Base-by-base conservation (phyloP, 2,888 invertebrate species). In the Coremacera marginata region DNA sequence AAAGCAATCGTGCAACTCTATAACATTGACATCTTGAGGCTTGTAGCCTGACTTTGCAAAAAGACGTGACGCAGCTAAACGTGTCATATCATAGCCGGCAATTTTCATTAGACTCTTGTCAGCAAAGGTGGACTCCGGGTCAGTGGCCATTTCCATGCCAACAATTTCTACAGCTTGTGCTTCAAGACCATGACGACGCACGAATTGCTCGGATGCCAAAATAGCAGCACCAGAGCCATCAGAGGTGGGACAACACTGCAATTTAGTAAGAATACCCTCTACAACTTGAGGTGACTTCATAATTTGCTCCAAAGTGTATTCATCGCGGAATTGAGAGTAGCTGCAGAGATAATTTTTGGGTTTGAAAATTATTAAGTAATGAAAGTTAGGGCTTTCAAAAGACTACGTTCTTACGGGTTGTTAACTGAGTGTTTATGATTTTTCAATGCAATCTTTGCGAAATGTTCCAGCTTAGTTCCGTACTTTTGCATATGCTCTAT, bases 1-100 rank as follows among this genome's bases (percentile, higher is more conserved):
- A 89, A 99, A 99, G 89, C 99, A 99, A 88, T 99, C 99, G 84
- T 99, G 99, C 34, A 99, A 91, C 88, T 99, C 99, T 7, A 99
- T 93, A 0, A 98, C 98, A 90, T 98, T 94, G 2, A 98, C 94
- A 86, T 98, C 96, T 70, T 91, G 91, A 0, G 97, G 95, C 68
- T 91, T 93, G 74, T 93, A 91, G 63, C 94, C 94, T 70, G 96
- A 92, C 87, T 95, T 95, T 8, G 91, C 89, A 83, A 95, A 97
- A 1, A 96, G 88, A 16, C 92, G 92, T 74, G 94, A 92, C 0
- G 96, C 93, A 52, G 98, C 98, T 71, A 92, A 89, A 82, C 93
- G 94, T 0, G 97, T 96, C 98, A 98, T 98, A 84, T 99, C 98
- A 87, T 94, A 97, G 0, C 98, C 98, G 55, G 95, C 94, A 55